Evolutionary conservation across 2,888 invertebrate species (phyloP).

Genomic region (Malachius bipustulatus): DNA sequence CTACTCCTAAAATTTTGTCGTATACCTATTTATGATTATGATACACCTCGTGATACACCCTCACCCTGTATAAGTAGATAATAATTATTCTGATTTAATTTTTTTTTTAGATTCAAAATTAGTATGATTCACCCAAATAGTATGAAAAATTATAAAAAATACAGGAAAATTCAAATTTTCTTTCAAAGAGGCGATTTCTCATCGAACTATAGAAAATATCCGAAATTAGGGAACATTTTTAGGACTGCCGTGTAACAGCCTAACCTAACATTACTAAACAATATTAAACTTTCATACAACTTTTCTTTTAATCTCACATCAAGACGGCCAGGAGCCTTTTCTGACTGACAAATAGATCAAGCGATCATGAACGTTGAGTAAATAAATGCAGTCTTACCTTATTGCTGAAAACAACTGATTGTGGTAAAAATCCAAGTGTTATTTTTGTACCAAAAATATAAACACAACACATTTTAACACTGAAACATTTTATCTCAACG

Average conservation of each 20-base stretch:
- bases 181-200: no score
- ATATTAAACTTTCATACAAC: neutral
- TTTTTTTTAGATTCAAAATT: no score
- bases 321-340: neutral
- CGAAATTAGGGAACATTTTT: no score
- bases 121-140: no score
- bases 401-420: conserved; percentile 5
- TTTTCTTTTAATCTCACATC: neutral
- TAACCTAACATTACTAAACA: conserved; percentile 3
- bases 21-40: no score
- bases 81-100: no score
- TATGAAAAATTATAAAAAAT: no score
- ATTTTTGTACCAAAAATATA: conserved; percentile 28
- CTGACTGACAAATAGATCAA: neutral
- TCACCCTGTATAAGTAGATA: no score
- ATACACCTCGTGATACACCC: no score
- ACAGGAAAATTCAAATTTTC: no score
- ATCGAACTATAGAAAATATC: no score
- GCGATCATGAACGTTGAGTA: neutral
- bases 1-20: no score
- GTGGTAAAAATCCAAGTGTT: conserved; percentile 24
- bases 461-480: conserved; percentile 31
- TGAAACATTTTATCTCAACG: conserved; percentile 22
- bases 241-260: neutral
- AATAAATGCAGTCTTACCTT: conserved; percentile 14